These are phyloP conservation scores for Agrochola lota DNA, from an alignment of 2,888 invertebrate genomes.

Conservation along the genomic window DNA sequence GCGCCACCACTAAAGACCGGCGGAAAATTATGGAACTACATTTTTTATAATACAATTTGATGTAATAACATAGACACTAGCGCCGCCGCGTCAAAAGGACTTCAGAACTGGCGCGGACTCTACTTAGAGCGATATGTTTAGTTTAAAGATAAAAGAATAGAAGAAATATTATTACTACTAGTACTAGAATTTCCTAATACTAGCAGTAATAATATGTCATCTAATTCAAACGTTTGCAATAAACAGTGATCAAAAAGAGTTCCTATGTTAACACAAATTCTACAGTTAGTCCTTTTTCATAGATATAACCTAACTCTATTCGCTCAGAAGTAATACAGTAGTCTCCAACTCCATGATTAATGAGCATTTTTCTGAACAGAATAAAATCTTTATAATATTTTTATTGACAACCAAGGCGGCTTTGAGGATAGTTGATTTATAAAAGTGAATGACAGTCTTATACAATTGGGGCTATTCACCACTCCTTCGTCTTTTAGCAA, in stretches of 20 bases:
- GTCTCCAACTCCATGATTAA: neutral
- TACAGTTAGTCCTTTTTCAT: neutral
- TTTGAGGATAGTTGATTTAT: slow-evolving; percentile 2
- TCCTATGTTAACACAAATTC: neutral
- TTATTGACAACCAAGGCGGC: neutral
- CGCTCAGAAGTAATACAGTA: neutral
- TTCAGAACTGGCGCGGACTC: no score
- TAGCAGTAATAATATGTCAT: neutral
- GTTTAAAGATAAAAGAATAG: neutral
- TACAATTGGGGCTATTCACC: slow-evolving; percentile 32
- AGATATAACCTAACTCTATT: neutral
- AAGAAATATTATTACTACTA: no score
- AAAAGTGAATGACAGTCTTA: slow-evolving; percentile 26
- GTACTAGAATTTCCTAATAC: neutral
- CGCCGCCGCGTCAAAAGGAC: no score
- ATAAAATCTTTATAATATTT: neutral
- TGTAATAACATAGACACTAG: no score
- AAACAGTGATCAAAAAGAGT: neutral
- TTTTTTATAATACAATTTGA: no score
- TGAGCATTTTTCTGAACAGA: slow-evolving; percentile 7
- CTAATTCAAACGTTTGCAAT: neutral
- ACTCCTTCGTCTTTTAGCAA: slow-evolving; percentile 29
- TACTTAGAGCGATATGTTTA: slow-evolving; percentile 1
- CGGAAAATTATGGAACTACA: no score
- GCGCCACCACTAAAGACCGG: no score